A percentile compares a stretch with the other conserved stretches of the same genome.
Evolutionary conservation across 2,888 invertebrate genomes (phyloP).

Genomic region (Drosophila nr. medialis): DNA sequence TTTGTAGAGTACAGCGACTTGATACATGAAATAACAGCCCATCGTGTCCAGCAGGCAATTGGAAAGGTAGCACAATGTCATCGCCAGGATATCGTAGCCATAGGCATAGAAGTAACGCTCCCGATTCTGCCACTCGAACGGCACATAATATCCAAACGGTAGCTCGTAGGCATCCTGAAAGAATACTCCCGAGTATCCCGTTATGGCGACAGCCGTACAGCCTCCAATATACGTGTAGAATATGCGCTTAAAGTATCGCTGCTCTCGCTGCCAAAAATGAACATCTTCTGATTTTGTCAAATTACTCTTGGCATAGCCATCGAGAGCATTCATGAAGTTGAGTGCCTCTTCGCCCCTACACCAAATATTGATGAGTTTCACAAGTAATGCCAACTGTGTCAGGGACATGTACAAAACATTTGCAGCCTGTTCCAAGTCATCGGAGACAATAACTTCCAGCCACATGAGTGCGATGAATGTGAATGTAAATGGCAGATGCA

Average conservation of each 20-base stretch:
- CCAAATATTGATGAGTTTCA: constrained; percentile 66
- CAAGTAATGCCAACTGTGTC: constrained; percentile 56
- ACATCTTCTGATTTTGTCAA: constrained; percentile 44
- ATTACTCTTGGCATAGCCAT: constrained; percentile 15
- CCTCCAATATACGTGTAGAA: constrained; percentile 49
- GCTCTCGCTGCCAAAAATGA: constrained; percentile 40
- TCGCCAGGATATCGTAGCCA: constrained; percentile 66
- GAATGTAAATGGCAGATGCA: constrained; percentile 65
- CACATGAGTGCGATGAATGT: constrained; percentile 62
- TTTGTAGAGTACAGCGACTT: constrained; percentile 67
- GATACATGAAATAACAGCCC: constrained; percentile 77
- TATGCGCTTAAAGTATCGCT: constrained; percentile 53
- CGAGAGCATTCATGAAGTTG: constrained; percentile 50
- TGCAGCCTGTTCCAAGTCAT: constrained; percentile 53
- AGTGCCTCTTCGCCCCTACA: constrained; percentile 36
- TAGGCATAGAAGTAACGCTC: constrained; percentile 66
- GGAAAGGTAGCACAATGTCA: constrained; percentile 60
- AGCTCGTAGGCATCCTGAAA: constrained; percentile 59
- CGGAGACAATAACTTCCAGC: constrained; percentile 55
- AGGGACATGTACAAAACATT: constrained; percentile 72
- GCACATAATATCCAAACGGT: constrained; percentile 77
- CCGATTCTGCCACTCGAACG: constrained; percentile 73
- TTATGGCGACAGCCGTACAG: constrained; percentile 28
- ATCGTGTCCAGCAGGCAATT: constrained; percentile 73
- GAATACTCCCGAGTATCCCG: constrained; percentile 45